phyloP scores from a whole-genome alignment of 2,888 invertebrate genomes.

The Cantharis flavilabris region DNA sequence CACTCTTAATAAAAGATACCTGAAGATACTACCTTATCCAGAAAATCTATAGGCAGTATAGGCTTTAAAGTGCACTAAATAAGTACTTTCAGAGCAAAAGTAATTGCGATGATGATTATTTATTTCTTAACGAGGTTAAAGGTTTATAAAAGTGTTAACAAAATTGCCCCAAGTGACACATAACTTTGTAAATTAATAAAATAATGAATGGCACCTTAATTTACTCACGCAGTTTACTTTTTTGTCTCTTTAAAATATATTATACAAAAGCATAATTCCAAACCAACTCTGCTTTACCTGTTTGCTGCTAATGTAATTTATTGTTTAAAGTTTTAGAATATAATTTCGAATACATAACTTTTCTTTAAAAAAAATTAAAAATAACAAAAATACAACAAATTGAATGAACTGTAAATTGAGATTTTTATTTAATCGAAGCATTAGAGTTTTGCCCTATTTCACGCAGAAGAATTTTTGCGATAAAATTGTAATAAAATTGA shows the following conservation, averaged over 20 bases:
- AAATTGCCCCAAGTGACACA: not conserved
- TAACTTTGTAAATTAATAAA: not conserved
- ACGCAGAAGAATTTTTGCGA: not conserved
- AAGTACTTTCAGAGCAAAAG: not conserved
- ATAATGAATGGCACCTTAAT: not conserved
- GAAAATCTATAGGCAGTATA: not conserved
- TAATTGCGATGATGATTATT: not conserved
- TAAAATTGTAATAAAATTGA: slow-evolving; percentile 8
- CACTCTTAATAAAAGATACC: not conserved
- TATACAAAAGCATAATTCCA: not conserved
- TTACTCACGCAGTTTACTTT: not conserved
- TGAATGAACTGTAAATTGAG: too few relatives aligned
- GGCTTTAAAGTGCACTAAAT: not conserved
- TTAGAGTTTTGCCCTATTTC: not conserved
- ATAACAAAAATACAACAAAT: too few relatives aligned
- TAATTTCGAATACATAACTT: too few relatives aligned
- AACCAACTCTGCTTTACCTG: not conserved
- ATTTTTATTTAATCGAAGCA: too few relatives aligned
- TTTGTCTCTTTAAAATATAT: not conserved
- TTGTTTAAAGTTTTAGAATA: not conserved
- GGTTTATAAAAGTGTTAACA: not conserved
- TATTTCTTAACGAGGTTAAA: not conserved
- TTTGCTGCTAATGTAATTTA: not conserved
- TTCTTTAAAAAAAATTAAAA: too few relatives aligned
- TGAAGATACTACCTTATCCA: not conserved